Evolutionary conservation across 92 coral and sea anemone species (phyloP), one percentile per base, ranked within the genome.

Genomic region (Hydrozoanthus gracilis): DNA sequence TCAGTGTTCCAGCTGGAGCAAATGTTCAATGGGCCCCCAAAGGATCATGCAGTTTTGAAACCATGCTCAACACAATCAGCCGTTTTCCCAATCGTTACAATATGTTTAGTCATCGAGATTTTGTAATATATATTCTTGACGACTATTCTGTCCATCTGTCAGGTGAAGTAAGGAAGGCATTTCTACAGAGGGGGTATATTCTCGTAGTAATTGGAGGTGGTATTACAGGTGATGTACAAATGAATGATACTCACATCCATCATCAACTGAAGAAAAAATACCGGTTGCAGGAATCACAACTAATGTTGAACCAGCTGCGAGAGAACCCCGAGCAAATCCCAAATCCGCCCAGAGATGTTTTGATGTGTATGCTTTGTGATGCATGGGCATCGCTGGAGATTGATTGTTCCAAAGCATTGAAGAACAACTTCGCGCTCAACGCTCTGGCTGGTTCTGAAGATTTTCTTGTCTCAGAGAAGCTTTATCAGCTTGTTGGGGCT

Each of bases 291-390:
- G 77, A 83, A 55, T 83, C 76, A 15, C 87, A 83, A 73, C 87
- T 70, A 35, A 83, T 83, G 87, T 83, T 83, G 87, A 70, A 14
- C 51, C 78, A 83, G 87, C 87, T 83, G 61, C 87, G 79, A 44
- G 87, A 83, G 66, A 83, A 71, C 76, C 79, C 87, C 65, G 79
- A 18, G 60, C 13, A 83, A 83, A 83, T 83, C 62, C 87, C 87
- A 66, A 66, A 51, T 14, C 77, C 87, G 20, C 70, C 87, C 54
- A 55, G 87, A 67, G 76, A 82, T 70, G 87, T 70, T 69, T 48
- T 83, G 61, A 83, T 83, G 79, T 69, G 51, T 48, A 83, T 71
- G 69, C 62, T 69, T 56, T 69, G 68, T 44, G 77, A 83, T 55
- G 76, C 76, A 14, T 83, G 70, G 87, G 77, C 76, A 47, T 83